Evolutionary conservation across 2,113 vertebrate species (phyloP), one percentile per base, ranked within the genome.

Genomic region (Dicaeum eximium): DNA sequence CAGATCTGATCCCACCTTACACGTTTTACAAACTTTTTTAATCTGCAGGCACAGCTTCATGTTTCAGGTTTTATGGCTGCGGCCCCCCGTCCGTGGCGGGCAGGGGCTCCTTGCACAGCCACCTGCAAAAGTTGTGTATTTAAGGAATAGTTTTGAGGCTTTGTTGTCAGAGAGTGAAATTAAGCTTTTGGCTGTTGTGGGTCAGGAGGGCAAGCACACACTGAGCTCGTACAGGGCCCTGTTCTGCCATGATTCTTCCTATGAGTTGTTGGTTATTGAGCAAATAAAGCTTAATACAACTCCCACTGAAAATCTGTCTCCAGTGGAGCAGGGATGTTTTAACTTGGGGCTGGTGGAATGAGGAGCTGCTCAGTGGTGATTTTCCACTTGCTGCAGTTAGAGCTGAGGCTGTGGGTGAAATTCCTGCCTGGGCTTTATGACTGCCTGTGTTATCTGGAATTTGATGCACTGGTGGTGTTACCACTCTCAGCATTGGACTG

Each of bases 31-130:
- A 85, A 93, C 88, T 86, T 92, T 90, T 92, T 70, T 60, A 81
- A 92, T 78, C 88, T 78, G 73, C 85, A 90, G 86, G 30, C 92
- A 86, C 81, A 92, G 91, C 95, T 79, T 95, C 74, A 19, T n/a
- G 79, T 95, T 96, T 96, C 86, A 88, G 91, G 20, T 93, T 93
- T 97, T 97, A 94, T 14, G n/a, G 93, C 93, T 1, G 3, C 1
- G 14, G 67, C 73, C 48, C 80, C 72, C 82, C 4, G 40, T 40
- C 69, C 0, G 10, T 7, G 3, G 73, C 45, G 4, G 40, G 79
- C 77, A 28, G 75, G 74, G 81, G 10, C 51, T 78, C 56, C 80
- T 81, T 35, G 5, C 37, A 7, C 50, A 82, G 50, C 92, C 90
- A 95, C 94, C 93, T 94, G 91, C 93, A 48, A 47, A 78, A 89